Percentiles rank a stretch among this genome's conserved stretches.
These are phyloP conservation scores for Lamprologus lemairii DNA, from an alignment of 2,113 vertebrate species.

Conservation along the genomic window DNA sequence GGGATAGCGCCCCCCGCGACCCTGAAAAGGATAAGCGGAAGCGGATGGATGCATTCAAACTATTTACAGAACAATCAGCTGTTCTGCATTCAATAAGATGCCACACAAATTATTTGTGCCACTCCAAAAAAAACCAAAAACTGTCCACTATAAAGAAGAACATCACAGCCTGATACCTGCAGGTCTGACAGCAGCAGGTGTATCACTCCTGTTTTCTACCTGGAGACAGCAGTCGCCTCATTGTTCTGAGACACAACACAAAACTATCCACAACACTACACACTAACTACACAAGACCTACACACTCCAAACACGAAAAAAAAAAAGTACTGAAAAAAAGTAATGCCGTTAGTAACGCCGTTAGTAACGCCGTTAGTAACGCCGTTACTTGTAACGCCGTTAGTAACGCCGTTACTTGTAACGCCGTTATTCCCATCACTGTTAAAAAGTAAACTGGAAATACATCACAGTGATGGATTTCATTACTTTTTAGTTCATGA, in stretches of 20 bases:
- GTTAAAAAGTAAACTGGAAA: not conserved
- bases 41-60: not conserved
- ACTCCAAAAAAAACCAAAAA: fast-evolving
- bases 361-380: not conserved
- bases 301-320: not conserved
- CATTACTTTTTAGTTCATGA: not conserved
- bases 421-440: not conserved
- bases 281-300: not conserved
- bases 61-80: not conserved
- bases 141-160: not conserved
- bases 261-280: not conserved
- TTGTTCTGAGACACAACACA: not conserved
- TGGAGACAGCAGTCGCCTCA: not conserved
- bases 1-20: no score
- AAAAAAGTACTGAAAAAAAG: not conserved
- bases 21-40: no score
- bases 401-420: not conserved
- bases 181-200: no score
- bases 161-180: not conserved
- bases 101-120: no score
- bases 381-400: not conserved
- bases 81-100: not conserved
- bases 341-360: not conserved
- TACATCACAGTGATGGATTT: not conserved
- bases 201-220: no score